phyloP scores from a whole-genome alignment of 2,113 vertebrate species.

The Indicator indicator region DNA sequence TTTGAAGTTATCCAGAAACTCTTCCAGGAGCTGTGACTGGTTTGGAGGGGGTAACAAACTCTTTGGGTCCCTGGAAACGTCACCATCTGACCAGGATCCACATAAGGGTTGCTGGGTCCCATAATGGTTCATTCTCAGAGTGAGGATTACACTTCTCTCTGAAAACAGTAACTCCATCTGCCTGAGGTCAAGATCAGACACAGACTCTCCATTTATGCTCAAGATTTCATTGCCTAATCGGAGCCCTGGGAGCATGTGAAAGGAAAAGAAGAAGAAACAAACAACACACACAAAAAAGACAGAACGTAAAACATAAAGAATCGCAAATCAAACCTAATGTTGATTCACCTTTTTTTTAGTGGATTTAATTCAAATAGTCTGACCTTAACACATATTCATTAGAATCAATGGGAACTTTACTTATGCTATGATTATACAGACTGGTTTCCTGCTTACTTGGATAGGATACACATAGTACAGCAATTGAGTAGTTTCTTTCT shows the following conservation, averaged over 20 bases:
- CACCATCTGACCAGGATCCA: conserved; percentile 60
- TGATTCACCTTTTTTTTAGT: neutral
- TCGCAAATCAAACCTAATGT: neutral
- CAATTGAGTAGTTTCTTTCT: neutral
- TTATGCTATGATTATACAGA: neutral
- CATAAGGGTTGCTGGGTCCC: conserved; percentile 47
- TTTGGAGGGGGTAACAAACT: conserved; percentile 63
- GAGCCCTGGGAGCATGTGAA: conserved; percentile 76
- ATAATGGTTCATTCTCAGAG: conserved; percentile 71
- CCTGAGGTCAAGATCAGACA: conserved; percentile 84
- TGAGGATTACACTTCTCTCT: conserved; percentile 83
- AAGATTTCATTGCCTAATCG: conserved; percentile 89
- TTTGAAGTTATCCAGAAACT: conserved; percentile 82
- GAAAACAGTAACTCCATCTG: conserved; percentile 91
- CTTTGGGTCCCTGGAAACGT: conserved; percentile 58
- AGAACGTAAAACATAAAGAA: neutral
- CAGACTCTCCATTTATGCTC: conserved; percentile 85
- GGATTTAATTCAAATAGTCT: neutral
- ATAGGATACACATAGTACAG: neutral
- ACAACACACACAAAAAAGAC: neutral
- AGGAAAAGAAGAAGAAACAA: neutral
- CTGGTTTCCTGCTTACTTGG: neutral
- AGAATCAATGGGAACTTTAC: neutral
- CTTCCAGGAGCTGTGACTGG: conserved; percentile 79
- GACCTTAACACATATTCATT: neutral